Evolutionary conservation across 2,888 invertebrate species (phyloP).

Genomic region (Nematopogon swammerdamellus): DNA sequence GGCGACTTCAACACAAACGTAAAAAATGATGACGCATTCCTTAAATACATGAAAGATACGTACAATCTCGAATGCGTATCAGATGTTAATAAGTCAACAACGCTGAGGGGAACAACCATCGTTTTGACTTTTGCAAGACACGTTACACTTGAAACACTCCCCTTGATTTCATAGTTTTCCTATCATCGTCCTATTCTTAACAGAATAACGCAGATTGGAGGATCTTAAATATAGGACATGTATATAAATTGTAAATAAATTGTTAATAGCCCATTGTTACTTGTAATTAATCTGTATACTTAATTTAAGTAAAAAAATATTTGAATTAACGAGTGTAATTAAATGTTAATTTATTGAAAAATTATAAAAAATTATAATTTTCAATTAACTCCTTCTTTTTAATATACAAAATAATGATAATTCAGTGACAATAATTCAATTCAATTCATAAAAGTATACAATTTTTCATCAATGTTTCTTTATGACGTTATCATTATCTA

Average conservation of each 20-base stretch:
- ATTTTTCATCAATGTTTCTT: too few relatives aligned
- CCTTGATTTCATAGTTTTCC: constrained; percentile 17
- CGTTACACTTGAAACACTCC: constrained; percentile 16
- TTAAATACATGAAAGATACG: constrained; percentile 16
- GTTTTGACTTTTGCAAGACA: constrained; percentile 16
- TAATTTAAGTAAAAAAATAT: too few relatives aligned
- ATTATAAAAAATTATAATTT: too few relatives aligned
- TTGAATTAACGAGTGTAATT: too few relatives aligned
- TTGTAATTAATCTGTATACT: too few relatives aligned
- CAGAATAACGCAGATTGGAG: constrained; percentile 6
- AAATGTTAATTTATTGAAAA: too few relatives aligned
- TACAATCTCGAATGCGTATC: constrained; percentile 15
- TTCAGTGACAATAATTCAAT: too few relatives aligned
- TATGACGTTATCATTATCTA: too few relatives aligned
- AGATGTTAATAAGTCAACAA: constrained; percentile 13
- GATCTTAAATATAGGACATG: constrained; percentile 4
- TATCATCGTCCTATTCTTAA: constrained; percentile 17
- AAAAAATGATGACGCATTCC: constrained; percentile 12
- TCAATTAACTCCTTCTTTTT: too few relatives aligned
- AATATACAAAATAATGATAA: too few relatives aligned
- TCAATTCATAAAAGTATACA: too few relatives aligned
- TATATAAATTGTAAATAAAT: neutral
- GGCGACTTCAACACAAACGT: constrained; percentile 15
- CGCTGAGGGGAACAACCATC: constrained; percentile 13
- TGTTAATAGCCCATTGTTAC: too few relatives aligned